Conservation (phyloP, 2,888 invertebrate species). For the Bembecia ichneumoniformis region DNA sequence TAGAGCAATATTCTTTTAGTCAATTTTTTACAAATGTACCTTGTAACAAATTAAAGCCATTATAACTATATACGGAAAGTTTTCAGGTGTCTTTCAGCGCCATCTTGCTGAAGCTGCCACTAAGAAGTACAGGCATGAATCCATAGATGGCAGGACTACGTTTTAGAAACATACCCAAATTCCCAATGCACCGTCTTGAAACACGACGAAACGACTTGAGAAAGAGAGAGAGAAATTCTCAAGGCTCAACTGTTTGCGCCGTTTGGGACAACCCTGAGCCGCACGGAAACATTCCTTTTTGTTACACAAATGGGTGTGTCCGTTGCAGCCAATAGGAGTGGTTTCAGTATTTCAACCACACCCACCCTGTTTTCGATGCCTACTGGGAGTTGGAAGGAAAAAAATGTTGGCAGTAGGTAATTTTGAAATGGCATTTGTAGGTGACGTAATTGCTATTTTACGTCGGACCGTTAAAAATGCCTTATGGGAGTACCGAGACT, state of each 20-base stretch:
- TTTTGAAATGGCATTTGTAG: constrained; percentile 55
- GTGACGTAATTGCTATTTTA: constrained; percentile 43
- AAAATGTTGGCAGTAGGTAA: constrained; percentile 65
- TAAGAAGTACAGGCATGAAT: constrained; percentile 23
- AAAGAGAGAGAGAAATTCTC: constrained; percentile 68
- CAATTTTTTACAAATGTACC: no score
- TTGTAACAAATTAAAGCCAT: no score
- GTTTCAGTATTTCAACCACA: constrained; percentile 40
- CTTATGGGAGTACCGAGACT: neutral
- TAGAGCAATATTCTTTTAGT: no score
- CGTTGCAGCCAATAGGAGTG: constrained; percentile 52
- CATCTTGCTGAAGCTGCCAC: constrained; percentile 40
- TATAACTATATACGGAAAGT: neutral
- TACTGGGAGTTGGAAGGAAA: constrained; percentile 65
- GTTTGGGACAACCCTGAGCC: constrained; percentile 32
- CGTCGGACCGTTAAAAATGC: neutral
- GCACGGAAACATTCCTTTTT: constrained; percentile 49
- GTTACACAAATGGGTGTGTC: constrained; percentile 51
- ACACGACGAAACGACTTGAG: constrained; percentile 40
- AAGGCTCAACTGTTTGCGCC: constrained; percentile 45
- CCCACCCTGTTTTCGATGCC: constrained; percentile 65
- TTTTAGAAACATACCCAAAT: constrained; percentile 45
- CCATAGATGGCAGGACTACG: constrained; percentile 47
- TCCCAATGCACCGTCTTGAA: constrained; percentile 63
- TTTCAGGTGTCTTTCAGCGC: constrained; percentile 32